These are phyloP conservation scores for Hyles vespertilio DNA, from an alignment of 1,140 invertebrate species.

Conservation along the genomic window DNA sequence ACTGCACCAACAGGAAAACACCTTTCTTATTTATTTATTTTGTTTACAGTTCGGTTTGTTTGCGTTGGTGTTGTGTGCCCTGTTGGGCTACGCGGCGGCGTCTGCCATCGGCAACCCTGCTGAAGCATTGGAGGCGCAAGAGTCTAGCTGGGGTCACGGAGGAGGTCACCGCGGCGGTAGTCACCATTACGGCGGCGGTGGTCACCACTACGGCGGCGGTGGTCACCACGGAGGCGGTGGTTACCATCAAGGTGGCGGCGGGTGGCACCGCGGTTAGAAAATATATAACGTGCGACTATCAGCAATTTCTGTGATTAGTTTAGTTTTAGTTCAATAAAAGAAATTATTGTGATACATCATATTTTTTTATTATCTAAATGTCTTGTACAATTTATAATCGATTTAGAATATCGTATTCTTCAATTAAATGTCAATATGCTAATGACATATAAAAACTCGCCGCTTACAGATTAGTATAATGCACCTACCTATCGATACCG, in stretches of 20 bases:
- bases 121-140: neutral
- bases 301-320: too few relatives aligned
- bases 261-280: neutral
- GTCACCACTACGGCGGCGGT: constrained; percentile 6
- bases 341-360: too few relatives aligned
- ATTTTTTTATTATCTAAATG: too few relatives aligned
- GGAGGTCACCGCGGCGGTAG: neutral
- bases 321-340: too few relatives aligned
- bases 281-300: too few relatives aligned
- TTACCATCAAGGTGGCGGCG: constrained; percentile 5
- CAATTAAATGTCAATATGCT: too few relatives aligned
- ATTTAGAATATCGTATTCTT: too few relatives aligned
- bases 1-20: too few relatives aligned
- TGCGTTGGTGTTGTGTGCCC: neutral
- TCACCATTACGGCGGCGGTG: constrained; percentile 2
- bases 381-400: too few relatives aligned
- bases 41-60: neutral
- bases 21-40: neutral
- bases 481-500: too few relatives aligned
- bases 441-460: too few relatives aligned
- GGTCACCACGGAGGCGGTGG: constrained; percentile 1
- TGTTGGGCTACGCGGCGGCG: neutral
- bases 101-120: neutral
- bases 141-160: neutral
- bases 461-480: too few relatives aligned